A percentile compares a stretch with the other conserved stretches of the same genome.
phyloP scores from a whole-genome alignment of 2,797 vertebrate species.

The Limnodromus scolopaceus region DNA sequence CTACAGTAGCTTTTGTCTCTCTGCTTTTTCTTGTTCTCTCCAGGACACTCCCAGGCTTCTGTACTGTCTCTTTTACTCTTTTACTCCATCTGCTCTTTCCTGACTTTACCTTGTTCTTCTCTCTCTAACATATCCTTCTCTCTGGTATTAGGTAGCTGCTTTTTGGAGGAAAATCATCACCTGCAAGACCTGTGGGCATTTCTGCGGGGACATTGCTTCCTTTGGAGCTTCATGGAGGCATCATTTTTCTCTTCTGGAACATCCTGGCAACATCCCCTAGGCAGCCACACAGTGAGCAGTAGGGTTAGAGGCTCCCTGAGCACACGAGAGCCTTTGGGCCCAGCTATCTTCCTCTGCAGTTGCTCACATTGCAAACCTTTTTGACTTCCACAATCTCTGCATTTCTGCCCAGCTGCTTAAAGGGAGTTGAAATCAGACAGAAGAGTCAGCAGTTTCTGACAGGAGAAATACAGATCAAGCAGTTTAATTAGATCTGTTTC shows the following conservation, averaged over 20 bases:
- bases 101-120: neutral
- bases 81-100: neutral
- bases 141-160: neutral
- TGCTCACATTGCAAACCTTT: neutral
- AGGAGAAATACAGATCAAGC: neutral
- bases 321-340: neutral
- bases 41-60: neutral
- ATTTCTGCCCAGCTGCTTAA: neutral
- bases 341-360: neutral
- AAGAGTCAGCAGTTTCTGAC: neutral
- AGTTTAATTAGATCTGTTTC: neutral
- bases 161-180: neutral
- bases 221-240: neutral
- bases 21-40: neutral
- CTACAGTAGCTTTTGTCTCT: neutral
- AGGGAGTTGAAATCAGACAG: neutral
- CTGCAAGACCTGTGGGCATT: neutral
- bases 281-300: neutral
- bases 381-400: neutral
- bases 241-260: neutral
- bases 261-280: neutral
- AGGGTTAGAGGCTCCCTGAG: neutral
- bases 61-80: neutral
- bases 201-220: neutral
- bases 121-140: neutral